Conservation (phyloP, 2,113 vertebrate species). For the Zapus hudsonius region DNA sequence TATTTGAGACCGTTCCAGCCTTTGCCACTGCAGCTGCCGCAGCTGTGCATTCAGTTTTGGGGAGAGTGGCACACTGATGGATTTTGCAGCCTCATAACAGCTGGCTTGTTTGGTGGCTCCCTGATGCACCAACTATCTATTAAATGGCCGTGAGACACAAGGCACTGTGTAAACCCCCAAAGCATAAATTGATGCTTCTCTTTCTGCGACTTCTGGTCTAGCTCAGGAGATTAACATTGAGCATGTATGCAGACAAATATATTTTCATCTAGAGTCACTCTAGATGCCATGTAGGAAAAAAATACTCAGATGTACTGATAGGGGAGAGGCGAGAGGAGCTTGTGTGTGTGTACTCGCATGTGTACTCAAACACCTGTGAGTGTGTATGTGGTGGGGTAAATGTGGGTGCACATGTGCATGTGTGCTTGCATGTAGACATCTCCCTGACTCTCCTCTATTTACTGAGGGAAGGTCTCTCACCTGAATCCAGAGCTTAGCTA, state of each 20-base stretch:
- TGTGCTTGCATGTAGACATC: too few relatives aligned
- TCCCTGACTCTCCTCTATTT: too few relatives aligned
- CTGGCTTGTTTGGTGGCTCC: not conserved
- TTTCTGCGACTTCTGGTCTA: not conserved
- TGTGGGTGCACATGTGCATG: too few relatives aligned
- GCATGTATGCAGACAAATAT: not conserved
- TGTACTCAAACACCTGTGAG: too few relatives aligned
- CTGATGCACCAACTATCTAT: not conserved
- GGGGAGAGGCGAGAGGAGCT: too few relatives aligned
- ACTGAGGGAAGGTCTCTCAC: too few relatives aligned
- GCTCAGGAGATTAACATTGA: not conserved
- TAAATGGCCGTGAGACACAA: fast-evolving
- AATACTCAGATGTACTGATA: not conserved
- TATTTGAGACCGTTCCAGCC: not conserved
- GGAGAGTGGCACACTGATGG: not conserved
- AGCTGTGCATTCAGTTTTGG: not conserved
- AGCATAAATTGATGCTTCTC: not conserved
- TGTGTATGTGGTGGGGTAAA: too few relatives aligned
- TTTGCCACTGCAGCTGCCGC: fast-evolving
- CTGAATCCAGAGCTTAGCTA: too few relatives aligned
- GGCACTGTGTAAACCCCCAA: not conserved
- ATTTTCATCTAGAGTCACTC: not conserved
- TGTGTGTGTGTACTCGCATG: too few relatives aligned
- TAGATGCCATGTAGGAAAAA: not conserved
- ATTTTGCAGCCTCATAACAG: too few relatives aligned